Conservation (phyloP, 1,140 invertebrate genomes). For the Chironomus striatipennis region DNA sequence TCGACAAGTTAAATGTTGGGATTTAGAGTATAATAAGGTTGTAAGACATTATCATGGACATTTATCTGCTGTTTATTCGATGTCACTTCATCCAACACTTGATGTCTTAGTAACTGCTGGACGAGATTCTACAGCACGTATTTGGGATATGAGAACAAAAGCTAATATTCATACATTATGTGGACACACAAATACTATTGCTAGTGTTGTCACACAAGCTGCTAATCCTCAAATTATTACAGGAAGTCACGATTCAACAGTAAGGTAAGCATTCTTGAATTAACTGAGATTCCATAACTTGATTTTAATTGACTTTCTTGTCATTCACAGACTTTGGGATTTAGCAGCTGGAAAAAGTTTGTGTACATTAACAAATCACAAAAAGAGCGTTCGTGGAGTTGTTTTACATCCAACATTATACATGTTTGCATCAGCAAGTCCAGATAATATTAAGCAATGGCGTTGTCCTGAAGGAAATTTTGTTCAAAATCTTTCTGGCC, state of each 20-base stretch:
- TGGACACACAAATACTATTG: conserved; percentile 97
- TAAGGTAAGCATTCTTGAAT: too few relatives aligned
- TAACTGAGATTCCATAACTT: too few relatives aligned
- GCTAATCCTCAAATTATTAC: conserved; percentile 86
- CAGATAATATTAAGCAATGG: conserved; percentile 99
- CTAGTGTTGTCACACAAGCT: conserved; percentile 85
- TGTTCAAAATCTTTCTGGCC: conserved; percentile 93
- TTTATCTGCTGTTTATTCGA: conserved; percentile 89
- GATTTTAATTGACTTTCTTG: too few relatives aligned
- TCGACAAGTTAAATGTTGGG: conserved; percentile 99
- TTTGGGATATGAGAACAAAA: conserved; percentile 99
- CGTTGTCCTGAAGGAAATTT: conserved; percentile 97
- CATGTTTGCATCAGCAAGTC: conserved; percentile 95
- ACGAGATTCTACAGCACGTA: conserved; percentile 88
- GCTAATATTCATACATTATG: conserved; percentile 93
- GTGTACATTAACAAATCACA: conserved; percentile 96
- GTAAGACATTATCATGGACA: conserved; percentile 99
- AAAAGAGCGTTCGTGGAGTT: conserved; percentile 92
- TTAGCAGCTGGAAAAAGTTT: conserved; percentile 90
- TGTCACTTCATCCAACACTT: conserved; percentile 91
- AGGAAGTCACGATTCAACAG: conserved; percentile 74
- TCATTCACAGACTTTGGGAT: conserved; percentile 75
- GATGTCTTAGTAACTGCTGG: conserved; percentile 93
- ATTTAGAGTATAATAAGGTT: conserved; percentile 98
- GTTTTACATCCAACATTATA: conserved; percentile 87